Evolutionary conservation across 1,140 invertebrate genomes (phyloP).

Genomic region (Hycleus phaleratus): DNA sequence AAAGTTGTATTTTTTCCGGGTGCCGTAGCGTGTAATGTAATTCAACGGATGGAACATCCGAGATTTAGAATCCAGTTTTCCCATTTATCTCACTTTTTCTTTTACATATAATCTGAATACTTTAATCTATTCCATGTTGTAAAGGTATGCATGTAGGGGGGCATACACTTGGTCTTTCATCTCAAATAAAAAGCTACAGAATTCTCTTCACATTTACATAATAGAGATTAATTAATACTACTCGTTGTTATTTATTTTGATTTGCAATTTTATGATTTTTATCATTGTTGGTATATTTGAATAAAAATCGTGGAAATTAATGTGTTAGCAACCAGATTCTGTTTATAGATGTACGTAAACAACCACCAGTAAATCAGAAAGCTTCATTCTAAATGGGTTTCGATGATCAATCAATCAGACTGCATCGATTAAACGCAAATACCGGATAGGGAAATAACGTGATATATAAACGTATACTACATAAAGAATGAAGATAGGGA

Average conservation of each 20-base stretch:
- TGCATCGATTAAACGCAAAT: constrained; percentile 5
- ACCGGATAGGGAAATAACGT: background rate
- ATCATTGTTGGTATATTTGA: background rate
- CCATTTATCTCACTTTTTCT: constrained; percentile 12
- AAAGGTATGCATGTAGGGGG: no score
- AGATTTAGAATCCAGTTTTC: constrained; percentile 8
- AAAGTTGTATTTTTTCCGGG: constrained; percentile 10
- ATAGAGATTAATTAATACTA: no score
- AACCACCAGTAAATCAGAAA: background rate
- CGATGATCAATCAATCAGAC: background rate
- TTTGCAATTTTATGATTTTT: background rate
- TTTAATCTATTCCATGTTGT: constrained; percentile 5
- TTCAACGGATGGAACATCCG: constrained; percentile 4
- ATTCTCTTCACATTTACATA: no score
- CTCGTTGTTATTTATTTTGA: no score
- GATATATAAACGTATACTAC: no score
- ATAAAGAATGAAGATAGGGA: no score
- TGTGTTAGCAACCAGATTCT: background rate
- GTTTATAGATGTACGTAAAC: constrained; percentile 4
- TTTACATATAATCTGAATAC: constrained; percentile 7
- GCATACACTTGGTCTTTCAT: background rate
- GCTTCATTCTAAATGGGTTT: background rate
- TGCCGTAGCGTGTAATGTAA: constrained; percentile 4
- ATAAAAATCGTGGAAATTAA: background rate
- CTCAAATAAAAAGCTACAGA: background rate